phyloP scores from a whole-genome alignment of 2,113 vertebrate species.

The Columba livia region DNA sequence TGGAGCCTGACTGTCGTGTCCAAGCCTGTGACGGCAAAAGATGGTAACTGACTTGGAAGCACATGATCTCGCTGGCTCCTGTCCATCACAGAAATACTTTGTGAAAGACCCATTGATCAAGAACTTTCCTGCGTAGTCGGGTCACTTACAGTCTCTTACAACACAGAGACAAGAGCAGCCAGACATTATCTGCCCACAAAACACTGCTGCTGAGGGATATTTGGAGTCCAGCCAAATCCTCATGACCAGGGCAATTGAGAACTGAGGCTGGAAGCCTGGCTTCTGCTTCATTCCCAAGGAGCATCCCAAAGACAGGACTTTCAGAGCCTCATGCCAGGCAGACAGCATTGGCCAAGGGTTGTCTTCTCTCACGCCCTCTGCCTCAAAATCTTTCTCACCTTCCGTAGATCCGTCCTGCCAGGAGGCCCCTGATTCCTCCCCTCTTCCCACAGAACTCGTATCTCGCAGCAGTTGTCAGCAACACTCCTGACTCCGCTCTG shows the following conservation, averaged over 20 bases:
- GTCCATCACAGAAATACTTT: slow-evolving; percentile 26
- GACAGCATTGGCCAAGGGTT: background rate
- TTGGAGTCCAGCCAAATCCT: background rate
- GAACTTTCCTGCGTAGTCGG: background rate
- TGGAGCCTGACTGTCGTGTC: slow-evolving; percentile 36
- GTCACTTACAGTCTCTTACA: background rate
- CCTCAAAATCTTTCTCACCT: background rate
- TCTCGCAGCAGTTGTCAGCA: background rate
- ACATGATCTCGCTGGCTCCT: slow-evolving; percentile 38
- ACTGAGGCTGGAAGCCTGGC: background rate
- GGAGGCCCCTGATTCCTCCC: background rate
- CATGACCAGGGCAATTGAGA: background rate
- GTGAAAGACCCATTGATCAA: background rate
- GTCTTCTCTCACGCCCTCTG: background rate
- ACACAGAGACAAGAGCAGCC: background rate
- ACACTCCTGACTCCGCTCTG: background rate
- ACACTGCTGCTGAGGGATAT: background rate
- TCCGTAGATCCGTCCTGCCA: background rate
- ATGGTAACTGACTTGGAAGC: background rate
- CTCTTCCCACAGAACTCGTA: background rate
- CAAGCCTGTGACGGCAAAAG: background rate
- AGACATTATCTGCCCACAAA: slow-evolving; percentile 22
- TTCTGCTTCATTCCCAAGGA: background rate
- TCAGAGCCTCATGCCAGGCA: background rate
- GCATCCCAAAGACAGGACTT: background rate